Base-by-base conservation (phyloP, 2,113 vertebrate genomes). In the Paedocypris sp. region DNA sequence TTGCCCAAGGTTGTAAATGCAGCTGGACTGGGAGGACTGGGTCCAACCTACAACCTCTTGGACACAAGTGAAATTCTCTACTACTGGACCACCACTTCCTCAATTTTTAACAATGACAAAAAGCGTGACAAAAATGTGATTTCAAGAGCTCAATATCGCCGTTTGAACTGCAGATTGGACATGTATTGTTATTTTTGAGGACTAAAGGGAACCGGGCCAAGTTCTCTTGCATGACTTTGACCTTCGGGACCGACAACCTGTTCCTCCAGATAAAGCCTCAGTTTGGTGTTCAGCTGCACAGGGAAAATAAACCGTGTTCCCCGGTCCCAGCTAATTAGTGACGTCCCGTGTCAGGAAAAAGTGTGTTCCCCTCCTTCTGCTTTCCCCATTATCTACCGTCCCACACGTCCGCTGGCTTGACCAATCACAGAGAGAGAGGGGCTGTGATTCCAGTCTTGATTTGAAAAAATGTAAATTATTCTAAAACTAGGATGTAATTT, bases 231-330 rank as follows among this genome's bases (percentile, higher is more conserved):
- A 79, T 68, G 73, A 72, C 69, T 67, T 80, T 48, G 32, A 52
- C 63, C 52, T 58, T 29, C 7, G 51, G 38, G 57, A 26, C 59
- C 10, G 58, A 65, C 77, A 63, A 82, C 83, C 90, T 93, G 92
- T 84, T 70, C 81, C 80, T 82, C 70, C 79, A 91, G 92, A 95
- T 93, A 95, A 94, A 80, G 79, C 65, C 62, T 65, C 70, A 79
- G 86, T 86, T 86, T 86, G 76, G 86, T 82, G 77, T 87, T 88
- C 76, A 75, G 80, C 81, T 79, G 58, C 81, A 77, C 74, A 87
- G 79, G 78, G 85, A 90, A 88, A 90, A 84, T 88, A 86, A 83
- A 84, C 29, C 75, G 52, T 76, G 73, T 81, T 92, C 93, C 90
- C 90, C 88, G 80, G 46, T 75, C 78, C 78, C 56, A 87, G 85